Conservation (phyloP, 2,888 invertebrate genomes). For the Heteromyza rotundicornis region DNA sequence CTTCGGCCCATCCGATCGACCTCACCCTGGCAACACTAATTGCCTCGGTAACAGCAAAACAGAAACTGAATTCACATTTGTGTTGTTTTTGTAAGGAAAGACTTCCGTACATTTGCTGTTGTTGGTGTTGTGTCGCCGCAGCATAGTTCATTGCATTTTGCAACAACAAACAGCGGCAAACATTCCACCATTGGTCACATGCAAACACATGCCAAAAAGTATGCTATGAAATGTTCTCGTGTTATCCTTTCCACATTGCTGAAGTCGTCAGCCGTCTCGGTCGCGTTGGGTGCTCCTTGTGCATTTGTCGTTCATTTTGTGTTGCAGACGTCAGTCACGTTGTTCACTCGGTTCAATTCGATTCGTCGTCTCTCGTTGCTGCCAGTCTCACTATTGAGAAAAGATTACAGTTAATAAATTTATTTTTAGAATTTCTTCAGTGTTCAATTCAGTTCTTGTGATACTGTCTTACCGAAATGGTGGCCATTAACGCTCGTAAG, state of each 20-base stretch:
- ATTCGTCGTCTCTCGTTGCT: too few relatives aligned
- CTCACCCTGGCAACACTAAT: neutral
- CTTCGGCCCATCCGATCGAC: too few relatives aligned
- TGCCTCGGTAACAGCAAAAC: neutral
- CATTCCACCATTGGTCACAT: constrained; percentile 17
- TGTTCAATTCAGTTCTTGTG: too few relatives aligned
- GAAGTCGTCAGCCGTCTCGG: neutral
- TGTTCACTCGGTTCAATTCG: too few relatives aligned
- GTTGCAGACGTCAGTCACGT: neutral
- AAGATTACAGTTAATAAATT: too few relatives aligned
- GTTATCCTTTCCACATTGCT: constrained; percentile 13
- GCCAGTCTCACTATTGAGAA: too few relatives aligned
- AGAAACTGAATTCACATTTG: neutral
- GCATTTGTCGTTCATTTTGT: neutral
- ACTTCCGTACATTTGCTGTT: constrained; percentile 9
- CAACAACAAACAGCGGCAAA: constrained; percentile 8
- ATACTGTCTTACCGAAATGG: constrained; percentile 31
- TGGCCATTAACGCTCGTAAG: constrained; percentile 37
- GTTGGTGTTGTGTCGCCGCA: constrained; percentile 6
- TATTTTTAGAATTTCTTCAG: too few relatives aligned
- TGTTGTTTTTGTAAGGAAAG: neutral
- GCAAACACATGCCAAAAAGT: neutral
- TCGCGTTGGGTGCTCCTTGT: neutral
- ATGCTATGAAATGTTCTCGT: constrained; percentile 22
- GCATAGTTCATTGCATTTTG: neutral